Percentiles rank a stretch among this genome's conserved stretches.
Evolutionary conservation across 2,888 invertebrate genomes (phyloP).

Genomic region (Hesperia comma): DNA sequence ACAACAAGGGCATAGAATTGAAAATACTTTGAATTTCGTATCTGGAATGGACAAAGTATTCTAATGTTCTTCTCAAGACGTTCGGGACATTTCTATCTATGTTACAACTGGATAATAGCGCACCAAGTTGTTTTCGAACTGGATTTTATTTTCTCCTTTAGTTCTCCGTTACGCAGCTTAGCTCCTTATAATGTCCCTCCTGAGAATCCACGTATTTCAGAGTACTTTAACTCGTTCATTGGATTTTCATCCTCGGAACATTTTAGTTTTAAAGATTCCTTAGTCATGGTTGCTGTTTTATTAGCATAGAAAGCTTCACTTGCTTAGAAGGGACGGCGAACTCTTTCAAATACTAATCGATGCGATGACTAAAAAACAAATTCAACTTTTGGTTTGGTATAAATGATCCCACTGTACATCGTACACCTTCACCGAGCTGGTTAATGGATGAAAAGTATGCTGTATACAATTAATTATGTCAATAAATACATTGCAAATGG

Average conservation of each 20-base stretch:
- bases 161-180: constrained; percentile 23
- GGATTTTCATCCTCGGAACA: constrained; percentile 23
- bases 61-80: constrained; percentile 32
- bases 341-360: too few species aligned
- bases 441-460: too few species aligned
- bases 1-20: neutral
- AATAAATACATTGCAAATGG: too few species aligned
- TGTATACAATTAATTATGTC: too few species aligned
- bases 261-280: constrained; percentile 15
- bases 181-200: constrained; percentile 32
- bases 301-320: too few species aligned
- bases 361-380: too few species aligned
- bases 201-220: constrained; percentile 27
- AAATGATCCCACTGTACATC: too few species aligned
- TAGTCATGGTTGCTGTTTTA: neutral
- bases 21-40: constrained; percentile 9
- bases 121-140: constrained; percentile 28
- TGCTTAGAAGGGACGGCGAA: too few species aligned
- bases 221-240: constrained; percentile 18
- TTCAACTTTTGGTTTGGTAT: too few species aligned
- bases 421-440: too few species aligned
- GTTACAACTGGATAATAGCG: constrained; percentile 29
- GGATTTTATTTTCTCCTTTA: constrained; percentile 30
- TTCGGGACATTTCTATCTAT: constrained; percentile 36
- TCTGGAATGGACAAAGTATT: constrained; percentile 21